phyloP scores from a whole-genome alignment of 2,888 invertebrate genomes.

The Archaeoteleia sp. region DNA sequence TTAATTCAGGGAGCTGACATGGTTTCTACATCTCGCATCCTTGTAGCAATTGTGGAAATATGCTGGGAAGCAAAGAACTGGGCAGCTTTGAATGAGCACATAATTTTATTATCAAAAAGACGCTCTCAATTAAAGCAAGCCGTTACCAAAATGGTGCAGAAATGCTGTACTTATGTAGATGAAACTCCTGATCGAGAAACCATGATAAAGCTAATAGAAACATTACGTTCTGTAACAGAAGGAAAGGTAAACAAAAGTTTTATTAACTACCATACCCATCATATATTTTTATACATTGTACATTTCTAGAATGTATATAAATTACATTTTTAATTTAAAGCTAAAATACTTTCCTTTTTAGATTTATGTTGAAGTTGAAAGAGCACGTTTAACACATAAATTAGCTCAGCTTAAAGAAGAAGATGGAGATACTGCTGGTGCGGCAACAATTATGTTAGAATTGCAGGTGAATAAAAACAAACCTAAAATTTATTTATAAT shows the following conservation, averaged over 20 bases:
- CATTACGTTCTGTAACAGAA: slow-evolving; percentile 94
- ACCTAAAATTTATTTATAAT: too few species aligned
- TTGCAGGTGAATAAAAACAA: slow-evolving; percentile 80
- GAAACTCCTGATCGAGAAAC: slow-evolving; percentile 93
- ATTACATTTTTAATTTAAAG: neutral
- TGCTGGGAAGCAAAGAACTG: slow-evolving; percentile 94
- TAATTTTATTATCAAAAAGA: slow-evolving; percentile 91
- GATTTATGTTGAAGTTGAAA: slow-evolving; percentile 99
- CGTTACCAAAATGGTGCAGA: slow-evolving; percentile 97
- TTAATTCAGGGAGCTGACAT: slow-evolving; percentile 90
- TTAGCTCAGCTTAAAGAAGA: slow-evolving; percentile 89
- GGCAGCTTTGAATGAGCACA: slow-evolving; percentile 94
- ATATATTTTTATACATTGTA: neutral
- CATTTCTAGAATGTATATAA: neutral
- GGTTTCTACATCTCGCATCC: slow-evolving; percentile 93
- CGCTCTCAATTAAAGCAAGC: slow-evolving; percentile 97
- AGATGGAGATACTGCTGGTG: slow-evolving; percentile 89
- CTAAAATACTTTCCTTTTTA: slow-evolving; percentile 64
- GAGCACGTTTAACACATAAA: slow-evolving; percentile 95
- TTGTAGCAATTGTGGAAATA: slow-evolving; percentile 94
- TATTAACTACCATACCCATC: too few species aligned
- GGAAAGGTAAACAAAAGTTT: slow-evolving; percentile 91
- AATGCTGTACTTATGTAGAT: slow-evolving; percentile 94
- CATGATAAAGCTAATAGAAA: slow-evolving; percentile 96
- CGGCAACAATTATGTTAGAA: slow-evolving; percentile 96